Conservation (phyloP, 53 echinoderm and acorn worm species). For the Henricia sp. region DNA sequence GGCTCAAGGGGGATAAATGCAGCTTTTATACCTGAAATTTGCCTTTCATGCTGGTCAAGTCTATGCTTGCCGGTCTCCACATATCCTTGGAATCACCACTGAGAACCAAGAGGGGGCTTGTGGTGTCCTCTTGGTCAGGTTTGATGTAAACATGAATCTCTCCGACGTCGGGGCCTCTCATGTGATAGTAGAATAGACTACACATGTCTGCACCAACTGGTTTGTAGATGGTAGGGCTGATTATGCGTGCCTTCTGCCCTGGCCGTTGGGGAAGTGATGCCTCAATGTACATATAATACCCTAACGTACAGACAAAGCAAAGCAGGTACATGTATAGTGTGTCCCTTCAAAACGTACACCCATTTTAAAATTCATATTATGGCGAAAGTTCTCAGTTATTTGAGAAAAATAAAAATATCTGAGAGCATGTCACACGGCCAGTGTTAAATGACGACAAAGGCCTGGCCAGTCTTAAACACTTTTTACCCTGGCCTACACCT, state of each 20-base stretch:
- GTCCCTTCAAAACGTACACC: too few relatives aligned
- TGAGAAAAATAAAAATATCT: too few relatives aligned
- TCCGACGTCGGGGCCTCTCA: constrained; percentile 80
- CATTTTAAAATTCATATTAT: too few relatives aligned
- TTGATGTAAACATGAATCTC: constrained; percentile 50
- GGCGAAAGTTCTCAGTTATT: too few relatives aligned
- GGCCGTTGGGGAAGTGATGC: constrained; percentile 85
- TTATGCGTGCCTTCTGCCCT: constrained; percentile 58
- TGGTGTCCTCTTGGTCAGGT: background rate
- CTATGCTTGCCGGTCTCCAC: constrained; percentile 67
- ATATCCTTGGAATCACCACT: constrained; percentile 55
- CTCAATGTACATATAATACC: constrained; percentile 86
- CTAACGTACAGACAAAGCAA: too few relatives aligned
- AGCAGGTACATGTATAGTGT: too few relatives aligned
- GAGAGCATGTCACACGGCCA: too few relatives aligned
- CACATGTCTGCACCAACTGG: constrained; percentile 58
- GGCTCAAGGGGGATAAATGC: too few relatives aligned
- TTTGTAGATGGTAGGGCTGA: constrained; percentile 62
- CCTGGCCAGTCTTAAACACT: too few relatives aligned
- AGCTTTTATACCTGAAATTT: constrained; percentile 69
- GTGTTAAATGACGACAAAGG: too few relatives aligned
- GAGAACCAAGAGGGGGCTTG: constrained; percentile 53
- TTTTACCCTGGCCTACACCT: too few relatives aligned
- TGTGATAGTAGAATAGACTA: constrained; percentile 88
- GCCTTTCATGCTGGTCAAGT: constrained; percentile 33